Conservation (phyloP, 2,113 vertebrate species). For the Hippocampus mohnikei region DNA sequence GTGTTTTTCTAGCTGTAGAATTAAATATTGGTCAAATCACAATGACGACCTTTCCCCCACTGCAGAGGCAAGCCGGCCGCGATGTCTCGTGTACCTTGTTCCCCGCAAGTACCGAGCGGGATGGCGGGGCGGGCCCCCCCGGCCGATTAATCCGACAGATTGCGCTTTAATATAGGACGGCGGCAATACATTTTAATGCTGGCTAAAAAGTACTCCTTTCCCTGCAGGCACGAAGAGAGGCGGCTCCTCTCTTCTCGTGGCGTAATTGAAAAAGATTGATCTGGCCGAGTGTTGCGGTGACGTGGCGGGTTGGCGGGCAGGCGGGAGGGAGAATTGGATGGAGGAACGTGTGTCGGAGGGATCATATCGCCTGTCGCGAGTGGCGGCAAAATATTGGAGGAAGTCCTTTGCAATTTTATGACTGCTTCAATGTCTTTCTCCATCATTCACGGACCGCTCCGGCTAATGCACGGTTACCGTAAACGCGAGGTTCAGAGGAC, state of each 20-base stretch:
- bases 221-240: constrained; percentile 52
- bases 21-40: background rate
- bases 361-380: constrained; percentile 59
- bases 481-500: constrained; percentile 68
- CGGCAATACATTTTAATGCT: constrained; percentile 61
- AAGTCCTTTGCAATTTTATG: constrained; percentile 73
- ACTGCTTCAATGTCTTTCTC: constrained; percentile 71
- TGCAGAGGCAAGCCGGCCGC: too few relatives aligned
- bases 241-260: constrained; percentile 46
- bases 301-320: constrained; percentile 33
- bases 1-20: too few relatives aligned
- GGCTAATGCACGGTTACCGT: constrained; percentile 64
- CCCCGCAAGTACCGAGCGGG: constrained; percentile 31
- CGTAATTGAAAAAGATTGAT: constrained; percentile 73
- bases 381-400: constrained; percentile 59
- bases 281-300: constrained; percentile 60
- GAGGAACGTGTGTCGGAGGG: constrained; percentile 56
- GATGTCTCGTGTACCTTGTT: constrained; percentile 10
- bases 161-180: constrained; percentile 54
- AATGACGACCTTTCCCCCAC: background rate
- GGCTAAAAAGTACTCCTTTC: constrained; percentile 48
- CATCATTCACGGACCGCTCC: constrained; percentile 65
- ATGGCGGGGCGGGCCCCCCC: constrained; percentile 28
- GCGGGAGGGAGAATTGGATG: constrained; percentile 58
- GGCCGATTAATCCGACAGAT: constrained; percentile 55